Base-by-base conservation (phyloP, 2,113 vertebrate genomes). In the Grus americana region DNA sequence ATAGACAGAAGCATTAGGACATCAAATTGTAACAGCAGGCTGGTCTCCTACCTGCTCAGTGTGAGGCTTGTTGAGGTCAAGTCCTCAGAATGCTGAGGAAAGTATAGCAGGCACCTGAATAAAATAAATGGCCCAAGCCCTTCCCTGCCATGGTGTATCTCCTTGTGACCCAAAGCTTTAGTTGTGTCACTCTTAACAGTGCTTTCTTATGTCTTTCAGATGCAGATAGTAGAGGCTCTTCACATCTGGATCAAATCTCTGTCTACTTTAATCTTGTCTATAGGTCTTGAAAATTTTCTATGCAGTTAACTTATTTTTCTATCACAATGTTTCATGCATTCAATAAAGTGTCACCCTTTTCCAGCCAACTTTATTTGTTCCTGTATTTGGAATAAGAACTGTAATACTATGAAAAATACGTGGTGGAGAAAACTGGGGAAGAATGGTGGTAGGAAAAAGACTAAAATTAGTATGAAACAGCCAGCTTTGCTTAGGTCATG, bases 211-310 rank as follows among this genome's bases (percentile, higher is more conserved):
- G 66, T 95, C 42, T 97, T 97, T 80, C 95, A 97, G 97, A 66
- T 95, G 84, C 95, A 95, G 97, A 59, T 90, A 74, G 50, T 27
- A 40, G 50, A 91, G n/a, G 32, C 50, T 94, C 67, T 81, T 86
- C 78, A 22, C n/a, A 30, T n/a, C 70, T 86, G 94, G 91, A 93
- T 79, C 73, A 73, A 57, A 55, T 32, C 8, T 83, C 30, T 72
- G 1, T 36, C 17, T 68, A 8, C 36, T 68, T 63, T 54, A 34
- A 36, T 84, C 15, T 72, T 72, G 54, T 79, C 16, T 89, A 34
- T 59, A 32, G 47, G 1, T 29, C 24, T 79, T 36, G 3, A 67
- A 46, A 13, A 13, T 66, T 88, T 91, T 86, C 66, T 86, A 32
- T 55, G 16, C 6, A 6, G 7, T 54, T 95, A 89, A 93, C 5